Conservation (phyloP, 2,888 invertebrate genomes). For the Xanthorhoe designata region DNA sequence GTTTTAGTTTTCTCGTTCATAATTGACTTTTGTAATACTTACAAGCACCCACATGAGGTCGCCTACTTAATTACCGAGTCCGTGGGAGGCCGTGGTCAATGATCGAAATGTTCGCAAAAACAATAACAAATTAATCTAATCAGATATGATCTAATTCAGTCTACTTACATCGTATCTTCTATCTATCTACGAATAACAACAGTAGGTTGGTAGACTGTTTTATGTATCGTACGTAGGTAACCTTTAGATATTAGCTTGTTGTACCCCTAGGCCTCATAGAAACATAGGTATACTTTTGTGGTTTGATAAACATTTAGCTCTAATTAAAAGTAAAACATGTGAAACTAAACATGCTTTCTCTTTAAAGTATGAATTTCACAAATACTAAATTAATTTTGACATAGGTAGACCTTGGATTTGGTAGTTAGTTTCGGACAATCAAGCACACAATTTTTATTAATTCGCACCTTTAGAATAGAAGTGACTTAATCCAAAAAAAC, state of each 20-base stretch:
- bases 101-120: slow-evolving; percentile 65
- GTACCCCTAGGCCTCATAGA: neutral
- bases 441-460: neutral
- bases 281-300: neutral
- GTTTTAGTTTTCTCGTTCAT: slow-evolving; percentile 8
- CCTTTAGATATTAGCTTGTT: neutral
- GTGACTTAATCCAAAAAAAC: too few species aligned
- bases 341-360: neutral
- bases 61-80: slow-evolving; percentile 55
- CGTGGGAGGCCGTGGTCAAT: slow-evolving; percentile 66
- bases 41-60: slow-evolving; percentile 56
- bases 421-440: neutral
- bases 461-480: too few species aligned
- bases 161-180: slow-evolving; percentile 17
- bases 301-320: neutral
- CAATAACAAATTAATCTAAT: slow-evolving; percentile 63
- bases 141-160: slow-evolving; percentile 33
- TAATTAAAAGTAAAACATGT: neutral
- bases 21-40: slow-evolving; percentile 31
- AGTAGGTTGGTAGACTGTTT: neutral
- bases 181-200: slow-evolving; percentile 5
- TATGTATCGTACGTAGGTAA: too few species aligned
- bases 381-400: neutral
- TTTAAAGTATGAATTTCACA: neutral
- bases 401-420: neutral